Conservation (phyloP, 2,113 vertebrate genomes). For the Pituophis catenifer region DNA sequence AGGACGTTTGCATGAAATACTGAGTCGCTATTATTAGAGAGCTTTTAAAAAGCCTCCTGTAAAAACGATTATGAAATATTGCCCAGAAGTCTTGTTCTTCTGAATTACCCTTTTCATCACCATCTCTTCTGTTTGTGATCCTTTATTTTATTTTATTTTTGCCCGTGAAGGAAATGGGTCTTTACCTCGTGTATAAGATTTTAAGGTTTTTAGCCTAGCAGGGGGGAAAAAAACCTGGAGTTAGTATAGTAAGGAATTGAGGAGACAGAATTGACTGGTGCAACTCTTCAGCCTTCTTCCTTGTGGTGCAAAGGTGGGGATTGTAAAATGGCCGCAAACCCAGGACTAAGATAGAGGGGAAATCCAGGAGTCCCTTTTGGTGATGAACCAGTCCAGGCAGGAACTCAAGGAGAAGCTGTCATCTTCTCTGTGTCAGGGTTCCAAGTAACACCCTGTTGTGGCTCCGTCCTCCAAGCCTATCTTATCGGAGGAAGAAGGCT, state of each 20-base stretch:
- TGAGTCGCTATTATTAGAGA: neutral
- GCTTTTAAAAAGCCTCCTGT: neutral
- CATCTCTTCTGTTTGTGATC: neutral
- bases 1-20: neutral
- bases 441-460: too few species aligned
- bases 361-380: neutral
- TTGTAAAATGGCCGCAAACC: too few species aligned
- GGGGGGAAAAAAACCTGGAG: constrained; percentile 29
- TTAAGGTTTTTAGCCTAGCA: neutral
- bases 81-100: neutral
- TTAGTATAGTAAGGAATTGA: constrained; percentile 9
- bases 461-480: too few species aligned
- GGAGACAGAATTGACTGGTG: constrained; percentile 18
- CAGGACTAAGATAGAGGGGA: neutral
- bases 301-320: neutral
- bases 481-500: too few species aligned
- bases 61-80: constrained; percentile 10
- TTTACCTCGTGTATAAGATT: neutral
- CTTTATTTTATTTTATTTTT: neutral
- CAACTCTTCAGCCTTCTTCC: neutral
- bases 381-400: neutral
- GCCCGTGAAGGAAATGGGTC: neutral
- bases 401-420: neutral
- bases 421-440: neutral
- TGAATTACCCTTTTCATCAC: neutral